These are phyloP conservation scores for Leptopilina myrica DNA, from an alignment of 2,888 invertebrate genomes.

Conservation along the genomic window DNA sequence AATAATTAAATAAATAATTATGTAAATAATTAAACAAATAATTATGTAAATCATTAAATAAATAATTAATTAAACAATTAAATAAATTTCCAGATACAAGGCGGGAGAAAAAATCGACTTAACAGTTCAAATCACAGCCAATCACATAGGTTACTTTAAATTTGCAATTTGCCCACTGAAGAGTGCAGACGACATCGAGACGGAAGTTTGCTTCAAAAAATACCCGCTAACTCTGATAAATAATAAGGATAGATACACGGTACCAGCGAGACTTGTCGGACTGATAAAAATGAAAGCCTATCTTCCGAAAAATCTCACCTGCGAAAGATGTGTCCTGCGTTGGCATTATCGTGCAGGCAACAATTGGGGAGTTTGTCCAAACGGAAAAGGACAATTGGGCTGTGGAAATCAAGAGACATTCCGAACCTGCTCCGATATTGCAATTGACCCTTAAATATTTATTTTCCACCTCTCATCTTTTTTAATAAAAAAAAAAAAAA, in stretches of 20 bases:
- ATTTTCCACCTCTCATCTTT: no score
- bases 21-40: no score
- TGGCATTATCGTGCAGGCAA: conserved; percentile 80
- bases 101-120: conserved; percentile 67
- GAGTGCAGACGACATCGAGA: conserved; percentile 73
- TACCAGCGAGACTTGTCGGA: conserved; percentile 57
- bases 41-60: no score
- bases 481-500: no score
- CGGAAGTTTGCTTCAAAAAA: conserved; percentile 78
- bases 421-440: conserved; percentile 78
- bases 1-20: no score
- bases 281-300: conserved; percentile 63
- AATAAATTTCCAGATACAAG: conserved; percentile 64
- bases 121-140: conserved; percentile 75
- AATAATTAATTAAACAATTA: no score
- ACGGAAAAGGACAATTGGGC: conserved; percentile 74
- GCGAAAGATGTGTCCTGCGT: conserved; percentile 79
- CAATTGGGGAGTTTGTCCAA: conserved; percentile 77
- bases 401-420: conserved; percentile 79
- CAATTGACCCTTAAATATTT: conserved; percentile 55
- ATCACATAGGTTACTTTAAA: conserved; percentile 77
- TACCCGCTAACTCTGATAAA: conserved; percentile 72
- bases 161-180: conserved; percentile 78
- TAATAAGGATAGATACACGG: conserved; percentile 64
- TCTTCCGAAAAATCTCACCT: conserved; percentile 77